Percentiles rank a stretch among this genome's conserved stretches.
These are phyloP conservation scores for Drosophila kikkawai DNA, from an alignment of 1,140 invertebrate genomes.

Conservation along the genomic window DNA sequence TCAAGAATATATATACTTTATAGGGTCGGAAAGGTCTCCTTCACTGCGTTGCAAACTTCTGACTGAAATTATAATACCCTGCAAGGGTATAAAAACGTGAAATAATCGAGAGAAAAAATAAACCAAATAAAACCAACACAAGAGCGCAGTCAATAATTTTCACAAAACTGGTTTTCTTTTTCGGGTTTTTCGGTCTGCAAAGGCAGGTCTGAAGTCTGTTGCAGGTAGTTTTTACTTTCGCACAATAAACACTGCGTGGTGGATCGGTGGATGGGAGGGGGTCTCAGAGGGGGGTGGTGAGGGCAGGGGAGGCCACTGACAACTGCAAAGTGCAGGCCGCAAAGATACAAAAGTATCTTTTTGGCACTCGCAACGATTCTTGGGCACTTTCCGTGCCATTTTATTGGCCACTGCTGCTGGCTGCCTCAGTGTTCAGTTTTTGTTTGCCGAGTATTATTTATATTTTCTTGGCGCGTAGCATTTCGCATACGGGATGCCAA, in stretches of 20 bases:
- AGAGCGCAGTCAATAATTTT: slow-evolving; percentile 70
- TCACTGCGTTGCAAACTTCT: no score
- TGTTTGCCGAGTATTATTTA: slow-evolving; percentile 63
- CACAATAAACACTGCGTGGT: slow-evolving; percentile 59
- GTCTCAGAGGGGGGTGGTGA: background rate
- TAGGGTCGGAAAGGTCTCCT: no score
- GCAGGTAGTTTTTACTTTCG: slow-evolving; percentile 84
- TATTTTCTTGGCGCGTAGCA: slow-evolving; percentile 63
- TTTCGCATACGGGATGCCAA: slow-evolving; percentile 65
- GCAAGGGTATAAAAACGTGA: no score
- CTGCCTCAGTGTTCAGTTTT: slow-evolving; percentile 35
- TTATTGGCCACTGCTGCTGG: slow-evolving; percentile 30
- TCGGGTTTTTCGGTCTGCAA: slow-evolving; percentile 38
- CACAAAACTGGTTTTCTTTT: slow-evolving; percentile 77
- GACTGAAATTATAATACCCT: no score
- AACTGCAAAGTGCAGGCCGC: slow-evolving; percentile 58
- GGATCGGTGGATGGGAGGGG: background rate
- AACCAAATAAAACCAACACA: slow-evolving; percentile 48
- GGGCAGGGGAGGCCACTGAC: slow-evolving; percentile 5
- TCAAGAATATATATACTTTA: no score
- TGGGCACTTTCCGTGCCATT: slow-evolving; percentile 37
- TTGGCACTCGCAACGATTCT: slow-evolving; percentile 46
- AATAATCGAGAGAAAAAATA: slow-evolving; percentile 28
- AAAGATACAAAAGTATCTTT: slow-evolving; percentile 76
- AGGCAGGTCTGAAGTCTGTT: slow-evolving; percentile 52